Base-by-base conservation (phyloP, 64 coral and sea anemone genomes). In the Hydrozoanthus tunicans region DNA sequence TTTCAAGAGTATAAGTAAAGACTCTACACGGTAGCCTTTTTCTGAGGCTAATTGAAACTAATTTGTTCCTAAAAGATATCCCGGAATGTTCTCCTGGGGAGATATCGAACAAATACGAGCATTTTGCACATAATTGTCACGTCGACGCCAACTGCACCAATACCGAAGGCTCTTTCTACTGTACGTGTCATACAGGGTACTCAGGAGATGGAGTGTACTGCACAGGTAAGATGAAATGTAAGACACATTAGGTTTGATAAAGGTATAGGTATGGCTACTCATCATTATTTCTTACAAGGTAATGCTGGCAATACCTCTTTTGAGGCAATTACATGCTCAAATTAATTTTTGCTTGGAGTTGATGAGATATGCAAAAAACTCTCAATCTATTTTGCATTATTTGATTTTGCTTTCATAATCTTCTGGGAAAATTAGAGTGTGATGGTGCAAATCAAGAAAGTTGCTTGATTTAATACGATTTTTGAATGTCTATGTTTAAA, bases 101-200 rank as follows among this genome's bases (percentile, higher is more conserved):
- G n/a, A 86, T 96, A 69, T 77, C 88, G 17, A 80, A 59, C 0
- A 69, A 81, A 61, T 91, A 93, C 68, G 59, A 91, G 51, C 73
- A 90, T 15, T 60, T 96, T 65, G 91, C 81, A 26, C 78, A 96
- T 43, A 96, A 90, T 12, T 96, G 94, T 51, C 94, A 96, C 24
- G 57, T 17, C 32, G 86, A 96, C 53, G 79, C 94, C 1, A 96
- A 96, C 70, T 96, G 94, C 73, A 96, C 94, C 17, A 96, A 96
- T 76, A 96, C 94, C 32, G 90, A 96, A n/a, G 94, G 94, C 15
- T 96, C 94, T 6, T 96, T 85, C 57, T 93, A 73, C 70, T 96
- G 94, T 56, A 61, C 62, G 23, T 96, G 94, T 86, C 81, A 90
- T 72, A 59, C n/a, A 1, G 94, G 94, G 8, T 96, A 96, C 59